A percentile compares a stretch with the other conserved stretches of the same genome.
These are phyloP conservation scores for Leguminivora glycinivorella DNA, from an alignment of 1,140 invertebrate genomes.

Conservation along the genomic window DNA sequence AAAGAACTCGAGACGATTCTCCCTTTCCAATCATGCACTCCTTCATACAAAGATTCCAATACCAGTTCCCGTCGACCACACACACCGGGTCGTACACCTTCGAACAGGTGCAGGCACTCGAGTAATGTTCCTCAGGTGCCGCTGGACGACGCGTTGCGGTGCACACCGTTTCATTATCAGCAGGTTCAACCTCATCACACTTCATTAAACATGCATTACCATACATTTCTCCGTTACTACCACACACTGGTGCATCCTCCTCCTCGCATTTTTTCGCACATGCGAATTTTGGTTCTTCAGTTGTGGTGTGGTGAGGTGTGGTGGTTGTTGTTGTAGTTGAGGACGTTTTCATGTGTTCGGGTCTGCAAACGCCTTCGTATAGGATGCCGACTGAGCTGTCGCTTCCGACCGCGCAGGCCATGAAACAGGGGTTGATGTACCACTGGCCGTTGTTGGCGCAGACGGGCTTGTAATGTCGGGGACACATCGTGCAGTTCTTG, in stretches of 20 bases:
- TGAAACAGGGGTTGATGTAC: conserved; percentile 3
- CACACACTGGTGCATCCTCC: conserved; percentile 56
- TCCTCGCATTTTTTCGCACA: conserved; percentile 47
- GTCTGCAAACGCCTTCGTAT: not conserved
- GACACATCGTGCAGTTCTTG: not conserved
- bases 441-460: not conserved
- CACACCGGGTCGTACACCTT: not conserved
- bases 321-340: not conserved
- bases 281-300: not conserved
- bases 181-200: conserved; percentile 32
- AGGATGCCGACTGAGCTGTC: conserved; percentile 30
- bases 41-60: not conserved
- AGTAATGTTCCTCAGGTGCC: not conserved
- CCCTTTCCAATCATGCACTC: not conserved
- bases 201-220: conserved; percentile 57
- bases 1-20: not conserved
- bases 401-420: conserved; percentile 34
- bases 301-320: not conserved
- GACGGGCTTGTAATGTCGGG: not conserved
- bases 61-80: not conserved
- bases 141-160: not conserved
- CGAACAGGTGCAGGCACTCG: not conserved
- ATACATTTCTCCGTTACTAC: conserved; percentile 46
- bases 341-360: not conserved
- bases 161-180: not conserved